phyloP scores from a whole-genome alignment of 2,113 vertebrate species.

The Planiliza haematocheilus region DNA sequence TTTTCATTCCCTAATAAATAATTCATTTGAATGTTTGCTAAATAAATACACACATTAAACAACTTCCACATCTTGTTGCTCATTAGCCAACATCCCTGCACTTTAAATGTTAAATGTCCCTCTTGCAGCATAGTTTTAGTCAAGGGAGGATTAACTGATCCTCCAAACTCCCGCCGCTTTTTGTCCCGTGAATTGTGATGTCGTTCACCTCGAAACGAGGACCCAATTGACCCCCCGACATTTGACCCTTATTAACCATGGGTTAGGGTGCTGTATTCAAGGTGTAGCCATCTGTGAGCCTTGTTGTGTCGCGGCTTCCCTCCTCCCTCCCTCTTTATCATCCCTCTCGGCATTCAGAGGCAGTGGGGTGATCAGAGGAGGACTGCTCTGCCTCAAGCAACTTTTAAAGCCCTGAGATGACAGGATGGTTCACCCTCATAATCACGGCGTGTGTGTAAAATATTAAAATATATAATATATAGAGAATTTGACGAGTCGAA shows the following conservation, averaged over 20 bases:
- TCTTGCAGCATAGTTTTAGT: conserved; percentile 36
- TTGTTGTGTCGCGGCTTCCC: conserved; percentile 53
- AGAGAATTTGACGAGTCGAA: too few species aligned
- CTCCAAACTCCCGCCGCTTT: conserved; percentile 52
- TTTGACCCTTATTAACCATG: conserved; percentile 75
- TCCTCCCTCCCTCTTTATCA: conserved; percentile 62
- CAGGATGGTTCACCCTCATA: neutral
- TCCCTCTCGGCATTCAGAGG: conserved; percentile 54
- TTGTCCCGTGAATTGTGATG: conserved; percentile 71
- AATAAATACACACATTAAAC: conserved; percentile 26
- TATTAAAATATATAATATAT: too few species aligned
- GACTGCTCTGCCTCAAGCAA: conserved; percentile 14
- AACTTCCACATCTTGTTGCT: conserved; percentile 13
- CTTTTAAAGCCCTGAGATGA: conserved; percentile 22
- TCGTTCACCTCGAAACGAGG: conserved; percentile 66
- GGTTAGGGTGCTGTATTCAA: conserved; percentile 72
- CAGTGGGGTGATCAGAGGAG: conserved; percentile 48
- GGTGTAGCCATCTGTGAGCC: conserved; percentile 81
- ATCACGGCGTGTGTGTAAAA: neutral
- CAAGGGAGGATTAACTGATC: conserved; percentile 64
- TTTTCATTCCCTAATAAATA: neutral
- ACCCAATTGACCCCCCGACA: conserved; percentile 74
- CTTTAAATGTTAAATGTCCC: conserved; percentile 34
- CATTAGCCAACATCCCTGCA: conserved; percentile 24
- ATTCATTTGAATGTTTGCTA: neutral